A percentile compares a stretch with the other conserved stretches of the same genome.
Evolutionary conservation across 2,888 invertebrate genomes (phyloP).

Genomic region (Ectemnius cavifrons): DNA sequence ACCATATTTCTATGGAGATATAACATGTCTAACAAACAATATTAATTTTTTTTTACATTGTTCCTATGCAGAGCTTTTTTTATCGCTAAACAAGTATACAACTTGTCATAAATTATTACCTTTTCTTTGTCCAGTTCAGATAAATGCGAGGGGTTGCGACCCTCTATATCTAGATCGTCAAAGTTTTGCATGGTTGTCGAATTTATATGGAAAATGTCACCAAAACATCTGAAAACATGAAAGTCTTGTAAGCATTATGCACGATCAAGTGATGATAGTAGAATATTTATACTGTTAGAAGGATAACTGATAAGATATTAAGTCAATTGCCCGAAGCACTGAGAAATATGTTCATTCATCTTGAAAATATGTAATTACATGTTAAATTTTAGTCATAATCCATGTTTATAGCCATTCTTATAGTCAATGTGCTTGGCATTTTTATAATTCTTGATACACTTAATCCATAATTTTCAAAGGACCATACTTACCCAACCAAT

Average conservation of each 20-base stretch:
- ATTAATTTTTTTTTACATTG: no score
- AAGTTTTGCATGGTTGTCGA: slow-evolving; percentile 73
- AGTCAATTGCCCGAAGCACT: no score
- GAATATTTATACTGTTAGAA: no score
- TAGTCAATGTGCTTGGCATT: no score
- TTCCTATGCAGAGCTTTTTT: no score
- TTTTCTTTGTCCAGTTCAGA: slow-evolving; percentile 76
- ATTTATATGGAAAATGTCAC: slow-evolving; percentile 35
- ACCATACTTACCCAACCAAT: slow-evolving; percentile 54
- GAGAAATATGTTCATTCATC: background rate
- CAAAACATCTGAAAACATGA: slow-evolving; percentile 54
- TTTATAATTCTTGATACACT: slow-evolving; percentile 6
- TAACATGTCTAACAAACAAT: no score
- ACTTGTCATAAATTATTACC: slow-evolving; percentile 63
- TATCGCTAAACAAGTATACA: no score
- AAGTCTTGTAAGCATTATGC: slow-evolving; percentile 23
- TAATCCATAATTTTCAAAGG: slow-evolving; percentile 45
- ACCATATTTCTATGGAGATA: no score
- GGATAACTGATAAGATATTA: no score
- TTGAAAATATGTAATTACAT: background rate
- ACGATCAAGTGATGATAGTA: no score
- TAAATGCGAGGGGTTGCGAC: slow-evolving; percentile 74
- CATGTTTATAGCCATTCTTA: no score
- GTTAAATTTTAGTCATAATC: no score
- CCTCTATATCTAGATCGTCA: slow-evolving; percentile 77